Evolutionary conservation across 2,888 invertebrate species (phyloP).

Genomic region (Glyphotaelius pellucidus): DNA sequence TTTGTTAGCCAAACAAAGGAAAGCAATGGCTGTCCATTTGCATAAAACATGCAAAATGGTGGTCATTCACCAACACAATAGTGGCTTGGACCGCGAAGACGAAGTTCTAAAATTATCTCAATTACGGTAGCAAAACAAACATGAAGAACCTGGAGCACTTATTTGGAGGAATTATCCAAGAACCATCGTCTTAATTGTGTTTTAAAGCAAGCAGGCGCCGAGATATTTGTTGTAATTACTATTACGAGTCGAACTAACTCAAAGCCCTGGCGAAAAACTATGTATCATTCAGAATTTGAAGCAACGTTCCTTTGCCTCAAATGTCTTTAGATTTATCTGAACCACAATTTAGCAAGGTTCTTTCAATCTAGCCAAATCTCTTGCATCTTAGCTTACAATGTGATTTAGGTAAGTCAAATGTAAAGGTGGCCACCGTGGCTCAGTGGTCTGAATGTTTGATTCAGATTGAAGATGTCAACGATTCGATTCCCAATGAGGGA

Average conservation of each 20-base stretch:
- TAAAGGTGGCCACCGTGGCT: too few relatives aligned
- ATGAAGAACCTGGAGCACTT: not conserved
- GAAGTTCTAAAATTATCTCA: conserved; percentile 41
- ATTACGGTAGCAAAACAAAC: conserved; percentile 29
- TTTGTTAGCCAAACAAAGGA: conserved; percentile 60
- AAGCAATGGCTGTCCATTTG: conserved; percentile 57
- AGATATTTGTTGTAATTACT: not conserved
- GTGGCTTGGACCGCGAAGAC: conserved; percentile 40
- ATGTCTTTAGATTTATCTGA: not conserved
- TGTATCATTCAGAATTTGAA: not conserved
- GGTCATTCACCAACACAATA: conserved; percentile 26
- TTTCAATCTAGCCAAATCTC: not conserved
- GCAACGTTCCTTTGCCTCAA: not conserved
- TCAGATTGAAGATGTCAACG: too few relatives aligned
- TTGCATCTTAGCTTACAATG: too few relatives aligned
- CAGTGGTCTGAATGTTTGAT: too few relatives aligned
- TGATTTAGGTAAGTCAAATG: too few relatives aligned
- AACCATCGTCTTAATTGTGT: not conserved
- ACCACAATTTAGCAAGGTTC: not conserved
- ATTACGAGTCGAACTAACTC: not conserved
- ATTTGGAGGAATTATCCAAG: not conserved
- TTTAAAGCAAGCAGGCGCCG: not conserved
- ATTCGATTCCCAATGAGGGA: too few relatives aligned
- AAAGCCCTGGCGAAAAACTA: not conserved
- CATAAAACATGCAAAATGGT: conserved; percentile 65